Evolutionary conservation across 2,888 invertebrate genomes (phyloP), one percentile per base, ranked within the genome.

Genomic region (Epinotia demarniana): DNA sequence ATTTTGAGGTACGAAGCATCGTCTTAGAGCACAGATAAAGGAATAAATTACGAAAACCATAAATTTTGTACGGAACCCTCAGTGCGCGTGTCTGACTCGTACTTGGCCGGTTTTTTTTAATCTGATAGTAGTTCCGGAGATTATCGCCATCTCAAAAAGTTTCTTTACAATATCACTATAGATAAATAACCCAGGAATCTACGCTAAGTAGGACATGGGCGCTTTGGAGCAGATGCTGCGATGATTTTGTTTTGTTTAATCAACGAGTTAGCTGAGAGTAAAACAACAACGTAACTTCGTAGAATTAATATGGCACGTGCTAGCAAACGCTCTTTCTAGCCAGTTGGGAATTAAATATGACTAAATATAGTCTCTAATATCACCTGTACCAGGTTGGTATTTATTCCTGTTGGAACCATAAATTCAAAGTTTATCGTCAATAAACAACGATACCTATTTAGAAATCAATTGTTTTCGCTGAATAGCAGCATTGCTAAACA

Each of bases 141-240:
- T 39, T 39, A 39, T 9, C 39, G 9, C 39, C 39, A 0, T 27
- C 23, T 27, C 23, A 27, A 2, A 27, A 27, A 27, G 8, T 39
- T 9, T 9, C 39, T 9, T 39, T 39, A 39, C 9, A 39, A 39
- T 39, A 39, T 39, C 9, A 39, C 39, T 39, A 39, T 39, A 39
- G 39, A 39, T 39, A 39, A 39, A 8, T 39, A 9, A 9, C 39
- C 9, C 13, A 6, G 6, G 27, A 13, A 16, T 13, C 27, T 23
- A 60, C 13, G 23, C 13, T 23, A 13, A 39, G 9, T 39, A 39
- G 6, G 13, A 27, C 6, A 39, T 9, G 16, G 13, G 61, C 61
- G 61, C 61, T 61, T 61, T 19, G 63, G 46, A 46, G 63, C 43
- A 63, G 19, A 13, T 63, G 63, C 63, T 63, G 43, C 63, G 43